Conservation (phyloP, 1,140 invertebrate species). For the Drosophila micromelanica region DNA sequence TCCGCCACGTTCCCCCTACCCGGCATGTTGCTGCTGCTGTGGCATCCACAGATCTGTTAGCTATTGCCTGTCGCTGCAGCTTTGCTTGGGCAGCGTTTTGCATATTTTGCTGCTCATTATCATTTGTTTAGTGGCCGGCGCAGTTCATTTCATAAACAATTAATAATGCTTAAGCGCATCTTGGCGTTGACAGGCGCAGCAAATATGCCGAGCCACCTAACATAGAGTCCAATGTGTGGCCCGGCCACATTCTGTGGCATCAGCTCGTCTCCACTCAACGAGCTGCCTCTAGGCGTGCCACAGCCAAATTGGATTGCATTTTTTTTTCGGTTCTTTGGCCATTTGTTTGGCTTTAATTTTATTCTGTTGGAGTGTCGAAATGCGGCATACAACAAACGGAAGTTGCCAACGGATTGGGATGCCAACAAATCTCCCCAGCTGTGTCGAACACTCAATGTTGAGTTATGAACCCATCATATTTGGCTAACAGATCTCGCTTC, state of each 20-base stretch:
- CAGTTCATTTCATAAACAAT: slow-evolving; percentile 80
- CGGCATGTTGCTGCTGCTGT: slow-evolving; percentile 2
- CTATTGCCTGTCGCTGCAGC: slow-evolving; percentile 23
- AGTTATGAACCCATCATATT: slow-evolving; percentile 34
- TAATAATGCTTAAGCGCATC: slow-evolving; percentile 81
- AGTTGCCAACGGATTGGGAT: slow-evolving; percentile 58
- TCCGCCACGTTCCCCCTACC: not conserved
- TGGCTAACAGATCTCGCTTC: slow-evolving; percentile 13
- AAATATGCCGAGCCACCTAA: slow-evolving; percentile 44
- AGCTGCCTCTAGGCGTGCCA: slow-evolving; percentile 9
- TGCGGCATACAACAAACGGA: slow-evolving; percentile 61
- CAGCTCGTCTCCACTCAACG: not conserved
- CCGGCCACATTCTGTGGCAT: slow-evolving; percentile 34
- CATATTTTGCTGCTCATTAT: slow-evolving; percentile 79
- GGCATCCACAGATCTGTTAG: slow-evolving; percentile 42
- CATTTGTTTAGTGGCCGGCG: slow-evolving; percentile 65
- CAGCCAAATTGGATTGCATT: slow-evolving; percentile 33
- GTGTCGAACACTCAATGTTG: slow-evolving; percentile 32
- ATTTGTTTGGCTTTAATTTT: slow-evolving; percentile 73
- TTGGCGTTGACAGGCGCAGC: slow-evolving; percentile 69
- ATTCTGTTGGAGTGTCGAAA: slow-evolving; percentile 43
- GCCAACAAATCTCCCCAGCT: slow-evolving; percentile 34
- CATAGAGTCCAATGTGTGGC: slow-evolving; percentile 54
- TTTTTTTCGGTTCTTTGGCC: slow-evolving; percentile 59
- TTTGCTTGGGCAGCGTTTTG: slow-evolving; percentile 54